Percentiles rank a stretch among this genome's conserved stretches.
Evolutionary conservation across 1,140 invertebrate species (phyloP).

Genomic region (Galleria mellonella): DNA sequence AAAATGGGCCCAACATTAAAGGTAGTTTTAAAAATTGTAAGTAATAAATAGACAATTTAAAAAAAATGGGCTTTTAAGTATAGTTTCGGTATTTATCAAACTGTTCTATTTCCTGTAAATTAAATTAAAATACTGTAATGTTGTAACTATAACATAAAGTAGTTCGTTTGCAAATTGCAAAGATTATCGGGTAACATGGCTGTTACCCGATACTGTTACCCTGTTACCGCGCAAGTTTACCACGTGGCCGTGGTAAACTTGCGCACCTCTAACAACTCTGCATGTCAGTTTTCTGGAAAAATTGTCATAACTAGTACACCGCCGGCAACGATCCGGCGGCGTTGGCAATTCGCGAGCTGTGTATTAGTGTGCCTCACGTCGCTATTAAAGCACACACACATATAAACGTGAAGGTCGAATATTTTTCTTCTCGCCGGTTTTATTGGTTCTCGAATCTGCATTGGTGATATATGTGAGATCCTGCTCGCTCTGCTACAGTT

Average conservation of each 20-base stretch:
- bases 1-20: no score
- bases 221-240: no score
- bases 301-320: slow-evolving; percentile 68
- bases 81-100: no score
- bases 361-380: slow-evolving; percentile 43
- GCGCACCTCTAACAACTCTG: slow-evolving; percentile 44
- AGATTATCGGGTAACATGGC: no score
- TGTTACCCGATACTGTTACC: no score
- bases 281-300: slow-evolving; percentile 72
- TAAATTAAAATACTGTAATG: no score
- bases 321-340: slow-evolving; percentile 39
- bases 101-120: no score
- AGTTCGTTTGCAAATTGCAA: no score
- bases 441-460: slow-evolving; percentile 69
- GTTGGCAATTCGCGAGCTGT: slow-evolving; percentile 54
- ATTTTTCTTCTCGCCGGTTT: slow-evolving; percentile 71
- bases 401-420: slow-evolving; percentile 72
- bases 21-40: no score
- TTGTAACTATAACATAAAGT: no score
- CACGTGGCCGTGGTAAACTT: slow-evolving; percentile 35
- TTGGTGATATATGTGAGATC: slow-evolving; percentile 62
- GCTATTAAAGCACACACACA: slow-evolving; percentile 36
- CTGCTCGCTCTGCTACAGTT: slow-evolving; percentile 34
- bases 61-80: no score
- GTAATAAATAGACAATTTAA: no score